Conservation (phyloP, 2,113 vertebrate species). For the Poecilia latipinna region DNA sequence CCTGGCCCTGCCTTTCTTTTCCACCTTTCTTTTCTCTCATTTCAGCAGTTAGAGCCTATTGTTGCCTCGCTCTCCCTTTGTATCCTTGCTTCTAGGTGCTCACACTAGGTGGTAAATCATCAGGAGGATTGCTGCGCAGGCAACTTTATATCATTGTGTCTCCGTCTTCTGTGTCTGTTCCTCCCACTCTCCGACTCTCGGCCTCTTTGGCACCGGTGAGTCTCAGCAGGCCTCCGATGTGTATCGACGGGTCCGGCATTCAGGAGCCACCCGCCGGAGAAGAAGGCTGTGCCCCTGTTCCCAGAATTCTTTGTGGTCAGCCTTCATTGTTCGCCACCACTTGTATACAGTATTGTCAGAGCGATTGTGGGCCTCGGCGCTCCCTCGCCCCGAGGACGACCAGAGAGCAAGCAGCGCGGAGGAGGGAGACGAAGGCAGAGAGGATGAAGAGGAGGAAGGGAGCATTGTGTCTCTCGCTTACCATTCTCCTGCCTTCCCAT, state of each 20-base stretch:
- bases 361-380: slow-evolving; percentile 77
- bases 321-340: slow-evolving; percentile 80
- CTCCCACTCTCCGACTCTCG: slow-evolving; percentile 6
- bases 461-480: slow-evolving; percentile 81
- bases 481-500: slow-evolving; percentile 81
- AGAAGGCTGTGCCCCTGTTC: slow-evolving; percentile 80
- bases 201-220: slow-evolving; percentile 71
- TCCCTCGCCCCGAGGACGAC: slow-evolving; percentile 65
- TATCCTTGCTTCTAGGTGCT: slow-evolving; percentile 21
- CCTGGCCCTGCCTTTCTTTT: not conserved
- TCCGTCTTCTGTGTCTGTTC: not conserved
- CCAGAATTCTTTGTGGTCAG: slow-evolving; percentile 85
- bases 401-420: slow-evolving; percentile 50
- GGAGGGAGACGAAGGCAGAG: slow-evolving; percentile 59
- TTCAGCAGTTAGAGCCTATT: slow-evolving; percentile 22
- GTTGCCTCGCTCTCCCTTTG: slow-evolving; percentile 9
- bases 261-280: slow-evolving; percentile 75
- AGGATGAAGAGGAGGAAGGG: slow-evolving; percentile 71
- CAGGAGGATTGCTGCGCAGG: slow-evolving; percentile 1
- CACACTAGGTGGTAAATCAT: not conserved
- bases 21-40: not conserved
- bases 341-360: slow-evolving; percentile 83
- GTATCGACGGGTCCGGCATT: slow-evolving; percentile 70
- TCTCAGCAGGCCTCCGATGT: slow-evolving; percentile 71
- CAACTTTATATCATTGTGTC: slow-evolving; percentile 5